Percentiles rank a stretch among this genome's conserved stretches.
Evolutionary conservation across 2,888 invertebrate genomes (phyloP).

Genomic region (Orthosia cruda): DNA sequence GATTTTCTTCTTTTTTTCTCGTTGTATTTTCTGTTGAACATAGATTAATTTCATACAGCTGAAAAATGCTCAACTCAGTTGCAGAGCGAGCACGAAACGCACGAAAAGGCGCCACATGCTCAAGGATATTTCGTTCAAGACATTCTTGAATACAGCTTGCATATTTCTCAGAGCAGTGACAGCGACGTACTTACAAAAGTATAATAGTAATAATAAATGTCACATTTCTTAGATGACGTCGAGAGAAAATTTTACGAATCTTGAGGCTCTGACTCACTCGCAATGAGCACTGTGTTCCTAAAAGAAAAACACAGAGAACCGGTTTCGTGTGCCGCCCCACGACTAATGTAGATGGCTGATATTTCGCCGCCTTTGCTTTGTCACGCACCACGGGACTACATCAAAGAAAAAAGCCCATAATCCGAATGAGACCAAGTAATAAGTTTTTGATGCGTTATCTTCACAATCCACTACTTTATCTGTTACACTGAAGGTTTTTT

Average conservation of each 20-base stretch:
- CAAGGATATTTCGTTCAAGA: slow-evolving; percentile 63
- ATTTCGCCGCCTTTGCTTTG: slow-evolving; percentile 71
- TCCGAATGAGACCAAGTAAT: slow-evolving; percentile 79
- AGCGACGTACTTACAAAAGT: slow-evolving; percentile 53
- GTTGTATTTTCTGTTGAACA: slow-evolving; percentile 55
- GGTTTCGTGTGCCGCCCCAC: slow-evolving; percentile 41
- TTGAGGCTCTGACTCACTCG: slow-evolving; percentile 52
- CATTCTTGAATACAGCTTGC: slow-evolving; percentile 62
- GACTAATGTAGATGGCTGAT: slow-evolving; percentile 72
- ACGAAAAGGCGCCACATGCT: slow-evolving; percentile 62
- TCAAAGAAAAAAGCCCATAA: slow-evolving; percentile 77
- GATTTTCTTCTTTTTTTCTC: neutral
- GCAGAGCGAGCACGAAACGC: slow-evolving; percentile 54
- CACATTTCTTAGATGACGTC: slow-evolving; percentile 64
- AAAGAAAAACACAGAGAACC: slow-evolving; percentile 59
- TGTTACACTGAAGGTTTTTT: slow-evolving; percentile 58
- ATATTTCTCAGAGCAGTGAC: slow-evolving; percentile 65
- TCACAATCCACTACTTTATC: slow-evolving; percentile 68
- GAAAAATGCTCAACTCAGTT: slow-evolving; percentile 66
- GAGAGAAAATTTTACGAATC: slow-evolving; percentile 55
- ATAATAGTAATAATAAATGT: slow-evolving; percentile 74
- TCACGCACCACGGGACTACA: slow-evolving; percentile 74
- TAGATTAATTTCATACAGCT: slow-evolving; percentile 68
- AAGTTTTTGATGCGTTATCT: slow-evolving; percentile 79
- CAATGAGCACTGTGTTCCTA: slow-evolving; percentile 60